phyloP scores from a whole-genome alignment of 1,140 invertebrate genomes.

The Drosophila pallidifrons region DNA sequence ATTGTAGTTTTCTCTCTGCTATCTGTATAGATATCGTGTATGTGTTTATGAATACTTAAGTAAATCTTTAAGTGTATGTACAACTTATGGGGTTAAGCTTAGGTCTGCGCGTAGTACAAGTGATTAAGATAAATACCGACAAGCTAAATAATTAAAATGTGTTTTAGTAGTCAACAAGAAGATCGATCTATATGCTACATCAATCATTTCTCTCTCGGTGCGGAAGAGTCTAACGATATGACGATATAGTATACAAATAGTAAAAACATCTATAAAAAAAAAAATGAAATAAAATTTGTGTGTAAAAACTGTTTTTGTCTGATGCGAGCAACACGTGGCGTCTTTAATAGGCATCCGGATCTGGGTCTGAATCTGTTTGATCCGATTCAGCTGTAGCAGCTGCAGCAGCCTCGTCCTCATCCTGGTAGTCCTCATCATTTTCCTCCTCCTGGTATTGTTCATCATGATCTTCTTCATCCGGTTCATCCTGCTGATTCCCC shows the following conservation, averaged over 20 bases:
- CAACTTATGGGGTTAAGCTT: constrained; percentile 60
- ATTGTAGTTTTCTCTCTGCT: neutral
- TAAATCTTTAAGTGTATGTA: constrained; percentile 42
- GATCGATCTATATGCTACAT: neutral
- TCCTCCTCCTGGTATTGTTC: constrained; percentile 7
- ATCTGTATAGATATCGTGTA: neutral
- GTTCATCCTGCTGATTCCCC: neutral
- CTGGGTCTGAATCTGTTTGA: constrained; percentile 24
- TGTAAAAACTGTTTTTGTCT: constrained; percentile 8
- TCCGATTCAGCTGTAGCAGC: constrained; percentile 19
- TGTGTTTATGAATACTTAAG: neutral
- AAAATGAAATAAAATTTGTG: neutral
- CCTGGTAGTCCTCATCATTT: neutral
- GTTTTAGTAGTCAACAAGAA: constrained; percentile 33
- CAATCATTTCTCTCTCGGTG: neutral
- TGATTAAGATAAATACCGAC: constrained; percentile 12
- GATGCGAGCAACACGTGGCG: constrained; percentile 13
- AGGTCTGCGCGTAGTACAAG: constrained; percentile 22
- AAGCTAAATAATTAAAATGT: constrained; percentile 37
- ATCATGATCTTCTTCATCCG: constrained; percentile 12
- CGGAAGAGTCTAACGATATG: neutral
- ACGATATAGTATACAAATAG: constrained; percentile 15
- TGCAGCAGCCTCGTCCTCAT: constrained; percentile 29
- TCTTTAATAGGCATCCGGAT: constrained; percentile 31
- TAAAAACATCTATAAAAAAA: constrained; percentile 19